phyloP scores from a whole-genome alignment of 2,888 invertebrate genomes.

The Lapara coniferarum region DNA sequence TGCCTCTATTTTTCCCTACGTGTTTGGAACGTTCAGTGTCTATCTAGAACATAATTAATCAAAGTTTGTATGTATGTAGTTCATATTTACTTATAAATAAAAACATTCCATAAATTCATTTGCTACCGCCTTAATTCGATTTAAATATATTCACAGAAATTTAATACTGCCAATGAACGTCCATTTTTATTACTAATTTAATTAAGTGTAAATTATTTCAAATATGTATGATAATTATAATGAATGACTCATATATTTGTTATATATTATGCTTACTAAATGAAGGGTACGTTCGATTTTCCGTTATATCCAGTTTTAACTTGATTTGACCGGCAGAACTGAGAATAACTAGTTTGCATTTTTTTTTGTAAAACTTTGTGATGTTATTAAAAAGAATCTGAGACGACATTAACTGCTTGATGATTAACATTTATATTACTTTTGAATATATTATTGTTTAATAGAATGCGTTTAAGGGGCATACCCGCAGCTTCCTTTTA shows the following conservation, averaged over 20 bases:
- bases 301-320: constrained; percentile 21
- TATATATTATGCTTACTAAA: background rate
- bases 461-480: background rate
- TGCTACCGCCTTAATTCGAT: too few species aligned
- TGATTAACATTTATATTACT: background rate
- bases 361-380: constrained; percentile 4
- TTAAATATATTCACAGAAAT: background rate
- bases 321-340: background rate
- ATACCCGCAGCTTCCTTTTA: background rate
- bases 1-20: too few species aligned
- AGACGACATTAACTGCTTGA: background rate
- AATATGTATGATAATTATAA: background rate
- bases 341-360: constrained; percentile 7
- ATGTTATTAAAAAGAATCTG: background rate
- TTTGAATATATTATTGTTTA: background rate
- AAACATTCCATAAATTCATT: too few species aligned
- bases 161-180: background rate
- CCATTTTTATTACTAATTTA: background rate
- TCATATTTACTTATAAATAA: too few species aligned
- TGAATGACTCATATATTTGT: background rate
- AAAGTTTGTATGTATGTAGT: too few species aligned
- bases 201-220: background rate
- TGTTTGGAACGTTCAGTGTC: too few species aligned
- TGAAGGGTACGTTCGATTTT: background rate
- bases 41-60: too few species aligned